Conservation (phyloP, 2,888 invertebrate genomes). For the Autographa pulchrina region DNA sequence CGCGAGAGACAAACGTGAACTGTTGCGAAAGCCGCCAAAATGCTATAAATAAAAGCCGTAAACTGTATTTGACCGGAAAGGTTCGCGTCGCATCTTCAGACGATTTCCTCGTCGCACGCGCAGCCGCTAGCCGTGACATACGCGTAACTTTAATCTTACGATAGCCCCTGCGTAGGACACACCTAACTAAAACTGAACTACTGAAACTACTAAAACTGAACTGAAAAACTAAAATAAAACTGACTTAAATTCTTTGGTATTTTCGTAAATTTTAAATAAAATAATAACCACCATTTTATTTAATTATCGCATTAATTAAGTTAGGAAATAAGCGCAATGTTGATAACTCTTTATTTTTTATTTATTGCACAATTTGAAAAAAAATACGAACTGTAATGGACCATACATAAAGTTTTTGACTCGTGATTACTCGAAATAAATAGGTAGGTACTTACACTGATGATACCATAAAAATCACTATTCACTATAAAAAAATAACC, state of each 20-base stretch:
- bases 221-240: too few species aligned
- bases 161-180: too few species aligned
- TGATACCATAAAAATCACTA: neutral
- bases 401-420: neutral
- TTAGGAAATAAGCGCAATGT: too few species aligned
- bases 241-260: too few species aligned
- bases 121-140: slow-evolving; percentile 5
- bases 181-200: too few species aligned
- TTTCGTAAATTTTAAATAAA: too few species aligned
- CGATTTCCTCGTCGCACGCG: slow-evolving; percentile 32
- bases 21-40: slow-evolving; percentile 73
- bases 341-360: too few species aligned
- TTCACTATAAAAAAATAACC: neutral
- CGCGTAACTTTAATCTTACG: neutral
- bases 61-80: slow-evolving; percentile 51
- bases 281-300: too few species aligned
- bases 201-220: too few species aligned
- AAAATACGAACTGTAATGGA: neutral
- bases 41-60: slow-evolving; percentile 59
- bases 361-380: neutral
- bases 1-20: slow-evolving; percentile 70
- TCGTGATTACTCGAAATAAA: neutral
- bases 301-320: too few species aligned
- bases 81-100: slow-evolving; percentile 47
- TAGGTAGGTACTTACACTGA: neutral